Percentiles rank a stretch among this genome's conserved stretches.
Evolutionary conservation across 1,140 invertebrate species (phyloP).

Genomic region (Platyura marginata): DNA sequence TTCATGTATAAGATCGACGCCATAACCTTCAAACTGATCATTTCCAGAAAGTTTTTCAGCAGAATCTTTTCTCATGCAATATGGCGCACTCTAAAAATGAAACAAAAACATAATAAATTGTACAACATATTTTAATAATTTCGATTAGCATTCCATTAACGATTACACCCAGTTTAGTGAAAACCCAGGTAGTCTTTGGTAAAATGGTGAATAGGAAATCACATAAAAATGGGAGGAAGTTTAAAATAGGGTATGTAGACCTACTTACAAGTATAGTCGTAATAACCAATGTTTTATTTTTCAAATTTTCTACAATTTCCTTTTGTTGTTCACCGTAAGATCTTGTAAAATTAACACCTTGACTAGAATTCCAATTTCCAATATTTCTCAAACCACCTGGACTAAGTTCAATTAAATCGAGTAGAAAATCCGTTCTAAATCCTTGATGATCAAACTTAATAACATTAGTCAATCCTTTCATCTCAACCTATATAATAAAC

Average conservation of each 20-base stretch:
- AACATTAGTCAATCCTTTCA: conserved; percentile 76
- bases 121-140: too few relatives aligned
- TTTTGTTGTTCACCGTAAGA: conserved; percentile 67
- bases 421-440: conserved; percentile 73
- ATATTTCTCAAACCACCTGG: conserved; percentile 65
- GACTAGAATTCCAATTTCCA: conserved; percentile 71
- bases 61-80: conserved; percentile 76
- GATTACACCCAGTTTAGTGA: too few relatives aligned
- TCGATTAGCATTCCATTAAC: too few relatives aligned
- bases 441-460: conserved; percentile 92
- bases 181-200: too few relatives aligned
- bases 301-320: conserved; percentile 68
- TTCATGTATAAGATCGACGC: conserved; percentile 70
- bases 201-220: too few relatives aligned
- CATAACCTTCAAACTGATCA: conserved; percentile 77
- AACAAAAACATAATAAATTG: too few relatives aligned
- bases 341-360: conserved; percentile 78
- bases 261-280: conserved; percentile 77
- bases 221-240: too few relatives aligned
- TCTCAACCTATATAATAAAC: conserved; percentile 50
- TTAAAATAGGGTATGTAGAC: too few relatives aligned
- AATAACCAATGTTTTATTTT: conserved; percentile 83
- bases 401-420: conserved; percentile 78
- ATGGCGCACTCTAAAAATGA: conserved; percentile 61
- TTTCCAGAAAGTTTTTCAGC: conserved; percentile 63